Evolutionary conservation across 2,888 invertebrate genomes (phyloP).

Genomic region (Xanthorhoe spadicearia): DNA sequence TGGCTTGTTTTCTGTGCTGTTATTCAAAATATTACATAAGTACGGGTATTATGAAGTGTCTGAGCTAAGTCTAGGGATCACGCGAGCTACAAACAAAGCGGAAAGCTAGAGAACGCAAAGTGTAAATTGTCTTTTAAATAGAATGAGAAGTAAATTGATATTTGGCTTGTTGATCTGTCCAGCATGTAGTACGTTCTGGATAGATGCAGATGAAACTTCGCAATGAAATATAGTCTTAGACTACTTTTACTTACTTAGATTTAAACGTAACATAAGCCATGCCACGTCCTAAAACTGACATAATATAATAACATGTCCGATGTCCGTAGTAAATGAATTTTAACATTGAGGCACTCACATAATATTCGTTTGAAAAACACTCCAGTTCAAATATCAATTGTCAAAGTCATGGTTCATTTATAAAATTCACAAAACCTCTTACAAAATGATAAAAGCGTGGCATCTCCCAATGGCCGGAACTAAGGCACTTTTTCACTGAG

Average conservation of each 20-base stretch:
- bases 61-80: background rate
- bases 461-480: conserved; percentile 56
- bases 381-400: conserved; percentile 45
- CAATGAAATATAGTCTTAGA: too few relatives aligned
- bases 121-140: too few relatives aligned
- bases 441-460: conserved; percentile 60
- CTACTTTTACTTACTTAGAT: too few relatives aligned
- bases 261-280: too few relatives aligned
- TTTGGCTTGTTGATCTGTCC: too few relatives aligned
- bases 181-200: too few relatives aligned
- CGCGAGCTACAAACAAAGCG: background rate
- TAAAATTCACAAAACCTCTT: conserved; percentile 61
- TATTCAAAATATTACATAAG: background rate
- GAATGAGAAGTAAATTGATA: too few relatives aligned
- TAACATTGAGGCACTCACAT: background rate
- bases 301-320: too few relatives aligned
- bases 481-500: conserved; percentile 57
- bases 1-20: conserved; percentile 16
- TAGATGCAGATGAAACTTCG: too few relatives aligned
- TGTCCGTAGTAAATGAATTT: too few relatives aligned
- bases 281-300: too few relatives aligned
- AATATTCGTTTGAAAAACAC: conserved; percentile 41
- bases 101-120: background rate
- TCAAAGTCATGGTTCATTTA: conserved; percentile 55
- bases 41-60: background rate